Evolutionary conservation across 37 sponge, comb jelly and placozoan species (phyloP).

Genomic region (Aphrocallistes beatrix): DNA sequence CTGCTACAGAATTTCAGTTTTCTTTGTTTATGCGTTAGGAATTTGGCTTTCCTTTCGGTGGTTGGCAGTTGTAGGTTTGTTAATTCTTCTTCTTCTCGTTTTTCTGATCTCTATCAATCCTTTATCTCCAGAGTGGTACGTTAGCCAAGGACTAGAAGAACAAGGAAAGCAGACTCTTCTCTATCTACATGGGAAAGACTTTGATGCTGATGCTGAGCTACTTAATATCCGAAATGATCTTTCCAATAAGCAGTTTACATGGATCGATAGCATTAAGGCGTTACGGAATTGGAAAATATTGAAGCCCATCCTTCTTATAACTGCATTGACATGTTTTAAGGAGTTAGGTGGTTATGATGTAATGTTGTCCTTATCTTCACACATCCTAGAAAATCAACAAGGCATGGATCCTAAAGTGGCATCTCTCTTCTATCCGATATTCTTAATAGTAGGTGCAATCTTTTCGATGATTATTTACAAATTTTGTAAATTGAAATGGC

Average conservation of each 20-base stretch:
- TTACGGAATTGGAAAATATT: background rate
- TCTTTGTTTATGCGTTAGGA: background rate
- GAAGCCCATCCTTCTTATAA: background rate
- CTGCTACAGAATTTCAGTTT: background rate
- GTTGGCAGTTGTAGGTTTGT: background rate
- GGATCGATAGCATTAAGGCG: background rate
- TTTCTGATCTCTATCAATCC: background rate
- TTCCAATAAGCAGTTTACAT: background rate
- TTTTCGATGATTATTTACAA: background rate
- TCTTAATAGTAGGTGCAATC: background rate
- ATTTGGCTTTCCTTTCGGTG: background rate
- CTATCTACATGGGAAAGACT: background rate
- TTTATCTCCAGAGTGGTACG: background rate
- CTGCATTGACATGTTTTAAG: background rate
- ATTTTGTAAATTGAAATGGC: background rate
- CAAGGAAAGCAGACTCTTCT: background rate
- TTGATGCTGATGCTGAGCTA: constrained; percentile 7
- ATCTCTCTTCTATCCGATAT: constrained; percentile 18
- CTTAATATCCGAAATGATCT: background rate
- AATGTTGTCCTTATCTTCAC: background rate
- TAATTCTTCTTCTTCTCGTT: background rate
- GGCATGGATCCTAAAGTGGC: constrained; percentile 16
- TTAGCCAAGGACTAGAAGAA: background rate
- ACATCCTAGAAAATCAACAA: constrained; percentile 5
- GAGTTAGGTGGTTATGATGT: constrained; percentile 11